A percentile compares a stretch with the other conserved stretches of the same genome.
phyloP scores from a whole-genome alignment of 2,113 vertebrate species.

The Panurus biarmicus region DNA sequence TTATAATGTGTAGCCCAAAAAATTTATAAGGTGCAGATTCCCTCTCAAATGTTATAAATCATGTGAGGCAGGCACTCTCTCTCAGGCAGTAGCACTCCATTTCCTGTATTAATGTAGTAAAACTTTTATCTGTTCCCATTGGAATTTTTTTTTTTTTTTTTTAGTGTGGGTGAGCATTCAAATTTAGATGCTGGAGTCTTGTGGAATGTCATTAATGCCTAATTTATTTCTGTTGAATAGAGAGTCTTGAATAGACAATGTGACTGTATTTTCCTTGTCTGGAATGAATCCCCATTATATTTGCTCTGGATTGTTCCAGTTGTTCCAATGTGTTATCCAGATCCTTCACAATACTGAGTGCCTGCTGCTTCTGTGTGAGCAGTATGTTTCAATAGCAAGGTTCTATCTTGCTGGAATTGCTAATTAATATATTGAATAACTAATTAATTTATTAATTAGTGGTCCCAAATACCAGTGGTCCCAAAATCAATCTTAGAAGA shows the following conservation, averaged over 20 bases:
- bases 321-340: neutral
- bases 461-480: neutral
- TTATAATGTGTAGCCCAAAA: neutral
- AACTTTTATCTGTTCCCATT: neutral
- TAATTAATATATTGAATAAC: neutral
- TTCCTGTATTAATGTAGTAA: neutral
- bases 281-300: neutral
- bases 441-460: neutral
- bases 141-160: neutral
- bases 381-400: neutral
- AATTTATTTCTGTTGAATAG: neutral
- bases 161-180: neutral
- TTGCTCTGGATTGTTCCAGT: neutral
- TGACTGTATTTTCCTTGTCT: neutral
- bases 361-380: neutral
- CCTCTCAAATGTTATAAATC: neutral
- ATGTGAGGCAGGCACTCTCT: neutral
- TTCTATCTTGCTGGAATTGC: neutral
- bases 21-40: neutral
- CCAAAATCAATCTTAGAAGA: neutral
- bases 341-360: neutral
- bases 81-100: neutral
- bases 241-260: neutral
- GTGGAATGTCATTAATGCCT: neutral
- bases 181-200: neutral